Base-by-base conservation (phyloP, 2,113 vertebrate species). In the Australoheros scitulus region DNA sequence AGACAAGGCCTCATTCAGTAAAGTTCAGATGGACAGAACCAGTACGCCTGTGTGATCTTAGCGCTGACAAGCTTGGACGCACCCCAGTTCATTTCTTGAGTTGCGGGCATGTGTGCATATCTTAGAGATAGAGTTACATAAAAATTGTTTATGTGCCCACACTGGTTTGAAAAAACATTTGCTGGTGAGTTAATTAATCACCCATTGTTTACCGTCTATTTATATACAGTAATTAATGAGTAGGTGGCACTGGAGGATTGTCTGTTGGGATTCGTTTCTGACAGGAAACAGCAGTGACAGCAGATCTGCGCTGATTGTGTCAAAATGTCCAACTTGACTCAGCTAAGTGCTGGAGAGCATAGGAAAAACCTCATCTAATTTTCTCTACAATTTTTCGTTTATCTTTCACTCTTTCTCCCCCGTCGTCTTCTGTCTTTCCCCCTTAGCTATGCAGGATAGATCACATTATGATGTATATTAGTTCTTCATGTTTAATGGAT, bases 401-500 rank as follows among this genome's bases (percentile, higher is more conserved):
- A 7, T 22, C 1, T 24, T 5, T n/a, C 47, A 43, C 38, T 18
- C 65, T 17, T 56, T 55, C 41, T 50, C 26, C 75, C 32, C 72
- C 60, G 9, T 76, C 61, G 10, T 11, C 3, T 47, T 52, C 61
- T 61, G 1, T 36, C 32, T 70, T 32, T 61, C 22, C 75, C 59
- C n/a, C 18, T 55, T 5, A 22, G 68, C 68, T 65, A 61, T 59
- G 72, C 77, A 81, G 41, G 65, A 17, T 76, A 75, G 81, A 89
- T 87, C 59, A 74, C 24, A 84, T 84, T 75, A 60, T 55, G 47
- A 55, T 72, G 26, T 55, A 79, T 64, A 64, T 80, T 84, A 84
- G 61, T 13, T 7, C 14, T 80, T 87, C 60, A 79, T 92, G 80
- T 83, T 85, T 89, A 82, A 89, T 92, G 61, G 68, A 92, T 91